Evolutionary conservation across 2,888 invertebrate genomes (phyloP), one percentile per base, ranked within the genome.

Genomic region (Drosophila borborema): DNA sequence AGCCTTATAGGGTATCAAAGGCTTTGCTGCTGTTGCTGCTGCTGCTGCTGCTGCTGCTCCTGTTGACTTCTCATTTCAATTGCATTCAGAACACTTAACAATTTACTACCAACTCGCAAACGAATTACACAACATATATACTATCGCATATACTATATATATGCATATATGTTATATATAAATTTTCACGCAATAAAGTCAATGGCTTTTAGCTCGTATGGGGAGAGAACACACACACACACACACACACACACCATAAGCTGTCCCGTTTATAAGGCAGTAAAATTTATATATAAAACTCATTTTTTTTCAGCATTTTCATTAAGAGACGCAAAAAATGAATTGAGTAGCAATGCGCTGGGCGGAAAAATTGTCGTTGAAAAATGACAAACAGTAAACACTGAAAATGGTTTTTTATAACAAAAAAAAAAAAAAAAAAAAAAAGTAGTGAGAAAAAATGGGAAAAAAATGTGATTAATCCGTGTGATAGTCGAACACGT

Each of bases 21-120:
- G 31, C 20, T 58, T 53, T 48, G 14, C n/a, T 40, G 40, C 28
- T 63, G 58, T 63, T 55, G 46, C 72, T 75, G 73, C 14, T 40
- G 40, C 28, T 55, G 46, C 72, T 75, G 73, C 14, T 40, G 40
- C 28, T 36, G 40, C 55, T 18, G 16, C 62, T 64, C 64, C 64
- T 55, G 48, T 73, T 74, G 74, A 72, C 76, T 89, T 71, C 79
- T 75, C 77, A 82, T 85, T 89, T 87, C 79, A 82, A 77, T 87
- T 85, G 81, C 86, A 82, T 89, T 85, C 74, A 79, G 74, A 72
- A 73, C 74, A 79, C 86, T 85, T 81, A 81, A 90, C 79, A 89
- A 82, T 87, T 89, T 77, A 81, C 81, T 67, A 63, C 77, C 86
- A 71, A 78, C 75, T 40, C 63, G 62, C 64, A 71, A 60, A 36